A percentile compares a stretch with the other conserved stretches of the same genome.
These are phyloP conservation scores for Fragum sueziense DNA, from an alignment of 2,888 invertebrate species.

Conservation along the genomic window DNA sequence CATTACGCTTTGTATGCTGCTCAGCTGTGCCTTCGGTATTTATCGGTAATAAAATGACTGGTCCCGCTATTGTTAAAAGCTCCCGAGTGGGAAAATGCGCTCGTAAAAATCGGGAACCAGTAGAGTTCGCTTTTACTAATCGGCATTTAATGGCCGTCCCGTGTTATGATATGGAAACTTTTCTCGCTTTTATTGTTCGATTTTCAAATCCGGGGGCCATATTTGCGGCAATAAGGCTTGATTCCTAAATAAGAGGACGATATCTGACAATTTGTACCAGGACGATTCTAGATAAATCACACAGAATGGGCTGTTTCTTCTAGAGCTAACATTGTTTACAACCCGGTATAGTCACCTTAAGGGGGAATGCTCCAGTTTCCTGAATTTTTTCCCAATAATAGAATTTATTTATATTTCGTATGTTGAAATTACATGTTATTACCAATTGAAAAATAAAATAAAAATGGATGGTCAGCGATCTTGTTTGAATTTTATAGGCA, in stretches of 20 bases:
- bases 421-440: too few relatives aligned
- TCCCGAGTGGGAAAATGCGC: constrained; percentile 34
- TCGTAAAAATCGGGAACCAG: constrained; percentile 45
- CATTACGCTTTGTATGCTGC: constrained; percentile 24
- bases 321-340: too few relatives aligned
- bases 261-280: background rate
- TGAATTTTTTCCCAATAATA: too few relatives aligned
- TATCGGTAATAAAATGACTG: constrained; percentile 42
- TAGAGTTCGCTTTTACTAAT: constrained; percentile 42
- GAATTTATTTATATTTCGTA: too few relatives aligned
- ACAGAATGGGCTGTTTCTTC: too few relatives aligned
- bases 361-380: too few relatives aligned
- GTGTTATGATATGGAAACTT: constrained; percentile 52
- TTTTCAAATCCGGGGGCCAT: constrained; percentile 36
- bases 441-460: too few relatives aligned
- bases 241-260: background rate
- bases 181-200: constrained; percentile 56
- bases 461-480: too few relatives aligned
- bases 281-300: background rate
- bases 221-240: background rate
- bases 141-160: constrained; percentile 53
- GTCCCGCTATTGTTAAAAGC: constrained; percentile 45
- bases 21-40: constrained; percentile 39
- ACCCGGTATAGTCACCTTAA: too few relatives aligned
- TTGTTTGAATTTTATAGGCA: too few relatives aligned